Conservation (phyloP, 2,888 invertebrate species). For the Pheosia tremula region DNA sequence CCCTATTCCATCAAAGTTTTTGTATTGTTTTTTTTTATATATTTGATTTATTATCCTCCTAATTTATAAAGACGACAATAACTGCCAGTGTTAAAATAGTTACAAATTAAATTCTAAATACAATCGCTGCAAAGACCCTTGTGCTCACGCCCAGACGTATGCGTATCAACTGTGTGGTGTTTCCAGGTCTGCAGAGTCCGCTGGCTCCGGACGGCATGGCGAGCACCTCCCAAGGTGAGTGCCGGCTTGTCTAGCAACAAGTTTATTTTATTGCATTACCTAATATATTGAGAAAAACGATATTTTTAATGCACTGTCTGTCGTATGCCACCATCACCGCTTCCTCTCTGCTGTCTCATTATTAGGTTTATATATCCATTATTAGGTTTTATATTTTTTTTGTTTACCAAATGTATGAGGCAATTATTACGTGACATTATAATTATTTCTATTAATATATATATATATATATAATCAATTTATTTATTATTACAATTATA, state of each 20-base stretch:
- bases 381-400: slow-evolving; percentile 73
- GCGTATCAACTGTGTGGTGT: slow-evolving; percentile 53
- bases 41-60: too few relatives aligned
- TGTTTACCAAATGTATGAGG: slow-evolving; percentile 77
- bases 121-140: neutral
- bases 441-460: slow-evolving; percentile 63
- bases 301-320: slow-evolving; percentile 85
- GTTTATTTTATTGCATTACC: slow-evolving; percentile 82
- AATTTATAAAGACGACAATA: too few relatives aligned
- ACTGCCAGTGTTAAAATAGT: too few relatives aligned
- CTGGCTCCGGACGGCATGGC: slow-evolving; percentile 89
- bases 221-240: slow-evolving; percentile 95
- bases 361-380: slow-evolving; percentile 82
- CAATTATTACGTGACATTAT: slow-evolving; percentile 81
- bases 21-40: too few relatives aligned
- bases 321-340: slow-evolving; percentile 85
- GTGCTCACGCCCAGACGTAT: slow-evolving; percentile 10
- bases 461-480: slow-evolving; percentile 42
- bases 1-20: too few relatives aligned
- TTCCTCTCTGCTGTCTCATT: slow-evolving; percentile 86
- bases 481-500: slow-evolving; percentile 55
- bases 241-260: slow-evolving; percentile 79
- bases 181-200: slow-evolving; percentile 86
- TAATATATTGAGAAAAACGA: slow-evolving; percentile 83
- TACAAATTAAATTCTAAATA: neutral